Base-by-base conservation (phyloP, 2,888 invertebrate species). In the Scaptomyza cyrtandrae region DNA sequence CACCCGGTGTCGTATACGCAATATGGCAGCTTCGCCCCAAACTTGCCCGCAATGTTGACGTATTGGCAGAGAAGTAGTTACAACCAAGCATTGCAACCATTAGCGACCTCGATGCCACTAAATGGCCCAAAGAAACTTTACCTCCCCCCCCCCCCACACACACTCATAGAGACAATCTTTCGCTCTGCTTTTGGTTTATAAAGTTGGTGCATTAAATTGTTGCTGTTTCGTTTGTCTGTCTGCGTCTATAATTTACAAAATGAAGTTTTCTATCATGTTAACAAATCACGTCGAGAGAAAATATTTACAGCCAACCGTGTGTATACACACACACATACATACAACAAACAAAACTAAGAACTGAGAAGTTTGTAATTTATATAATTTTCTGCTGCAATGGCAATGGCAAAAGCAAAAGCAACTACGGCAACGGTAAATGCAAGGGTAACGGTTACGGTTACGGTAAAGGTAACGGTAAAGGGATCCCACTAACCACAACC, bases 201-300 rank as follows among this genome's bases (percentile, higher is more conserved):
- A 76, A 77, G 54, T 78, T 78, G 54, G 44, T 67, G 65, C 70
- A 66, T 57, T 66, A 52, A 68, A 49, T 75, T 68, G 68, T 69
- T 75, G 71, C 33, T 41, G 61, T 60, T 57, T 39, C 43, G 11
- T 31, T 52, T 43, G 67, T 65, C 57, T 71, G 63, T 46, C 57
- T 75, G 79, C 76, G 75, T 69, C 75, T 78, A 78, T 80, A 78
- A 78, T 77, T 67, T 80, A 74, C 78, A 78, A 69, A 79, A 78
- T 63, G 62, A 83, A 85, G 68, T 85, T 85, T 87, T 89, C 85
- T 89, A 89, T 89, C 88, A 89, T 89, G 89, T 86, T 89, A 87
- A 86, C 85, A 86, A 86, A 86, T 86, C 89, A 86, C 83, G 88
- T 84, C 62, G 79, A 75, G 64, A 72, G 64, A 68, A 79, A 71